Conservation (phyloP, 2,797 vertebrate genomes). For the Crenuchus spilurus region DNA sequence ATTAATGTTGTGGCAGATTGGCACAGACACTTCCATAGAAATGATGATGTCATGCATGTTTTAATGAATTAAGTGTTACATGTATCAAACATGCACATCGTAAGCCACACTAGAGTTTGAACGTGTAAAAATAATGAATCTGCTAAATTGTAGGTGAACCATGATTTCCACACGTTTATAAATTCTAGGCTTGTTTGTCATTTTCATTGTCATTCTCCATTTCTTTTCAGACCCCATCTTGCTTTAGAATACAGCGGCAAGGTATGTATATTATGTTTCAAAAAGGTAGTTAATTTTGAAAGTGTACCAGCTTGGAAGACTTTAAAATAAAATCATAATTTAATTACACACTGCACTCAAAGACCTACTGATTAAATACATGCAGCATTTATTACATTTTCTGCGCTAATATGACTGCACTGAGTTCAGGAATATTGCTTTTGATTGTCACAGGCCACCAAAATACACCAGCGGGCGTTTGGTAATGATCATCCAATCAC, state of each 20-base stretch:
- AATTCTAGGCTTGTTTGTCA: neutral
- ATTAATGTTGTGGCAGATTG: too few species aligned
- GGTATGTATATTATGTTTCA: constrained; percentile 63
- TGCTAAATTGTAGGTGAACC: too few species aligned
- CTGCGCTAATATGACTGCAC: neutral
- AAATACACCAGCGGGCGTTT: constrained; percentile 81
- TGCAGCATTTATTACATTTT: too few species aligned
- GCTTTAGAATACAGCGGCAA: constrained; percentile 84
- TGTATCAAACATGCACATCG: too few species aligned
- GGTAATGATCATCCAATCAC: constrained; percentile 81
- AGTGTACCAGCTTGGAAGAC: neutral
- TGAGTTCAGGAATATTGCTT: neutral
- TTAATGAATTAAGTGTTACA: too few species aligned
- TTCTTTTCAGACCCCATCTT: constrained; percentile 76
- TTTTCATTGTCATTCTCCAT: constrained; percentile 24
- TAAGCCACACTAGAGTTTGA: too few species aligned
- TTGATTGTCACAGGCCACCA: constrained; percentile 72
- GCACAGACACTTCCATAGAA: too few species aligned
- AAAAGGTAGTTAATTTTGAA: neutral
- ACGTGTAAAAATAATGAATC: too few species aligned
- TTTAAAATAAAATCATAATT: neutral
- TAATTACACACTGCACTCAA: too few species aligned
- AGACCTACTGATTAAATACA: too few species aligned
- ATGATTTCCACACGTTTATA: neutral
- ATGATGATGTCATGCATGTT: too few species aligned